Evolutionary conservation across 2,888 invertebrate species (phyloP).

Genomic region (Harpagoxenus sublaevis): DNA sequence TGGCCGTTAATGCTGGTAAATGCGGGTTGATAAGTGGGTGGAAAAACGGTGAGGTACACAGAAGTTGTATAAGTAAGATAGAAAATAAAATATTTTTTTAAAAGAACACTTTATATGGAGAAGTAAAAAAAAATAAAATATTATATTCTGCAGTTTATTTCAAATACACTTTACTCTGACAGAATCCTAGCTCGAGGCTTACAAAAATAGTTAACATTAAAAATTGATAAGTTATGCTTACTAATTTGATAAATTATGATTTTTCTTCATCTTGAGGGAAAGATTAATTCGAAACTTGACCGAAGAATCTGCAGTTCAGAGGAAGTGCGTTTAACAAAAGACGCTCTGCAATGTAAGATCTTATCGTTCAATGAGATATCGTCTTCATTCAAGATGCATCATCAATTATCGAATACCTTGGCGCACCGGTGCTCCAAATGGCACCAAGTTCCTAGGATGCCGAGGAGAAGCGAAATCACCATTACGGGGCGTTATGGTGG

Average conservation of each 20-base stretch:
- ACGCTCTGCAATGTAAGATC: background rate
- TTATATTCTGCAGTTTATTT: background rate
- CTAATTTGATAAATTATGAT: background rate
- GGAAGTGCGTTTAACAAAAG: background rate
- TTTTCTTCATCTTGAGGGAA: background rate
- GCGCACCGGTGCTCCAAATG: conserved; percentile 29
- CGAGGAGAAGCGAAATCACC: conserved; percentile 64
- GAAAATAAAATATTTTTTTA: background rate
- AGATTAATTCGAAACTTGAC: background rate
- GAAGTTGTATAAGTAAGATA: background rate
- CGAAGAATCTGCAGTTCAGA: background rate
- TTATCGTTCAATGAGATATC: background rate
- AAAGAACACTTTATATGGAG: background rate
- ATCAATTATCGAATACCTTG: conserved; percentile 33
- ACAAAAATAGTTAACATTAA: background rate
- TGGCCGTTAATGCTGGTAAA: no score
- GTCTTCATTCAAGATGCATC: conserved; percentile 13
- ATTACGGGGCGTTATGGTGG: conserved; percentile 65
- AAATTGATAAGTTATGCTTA: background rate
- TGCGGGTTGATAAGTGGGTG: no score
- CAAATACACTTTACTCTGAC: background rate
- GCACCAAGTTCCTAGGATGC: conserved; percentile 27
- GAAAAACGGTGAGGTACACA: no score
- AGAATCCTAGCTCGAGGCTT: background rate
- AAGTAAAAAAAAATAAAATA: background rate